Evolutionary conservation across 2,888 invertebrate species (phyloP).

Genomic region (Metellina segmentata): DNA sequence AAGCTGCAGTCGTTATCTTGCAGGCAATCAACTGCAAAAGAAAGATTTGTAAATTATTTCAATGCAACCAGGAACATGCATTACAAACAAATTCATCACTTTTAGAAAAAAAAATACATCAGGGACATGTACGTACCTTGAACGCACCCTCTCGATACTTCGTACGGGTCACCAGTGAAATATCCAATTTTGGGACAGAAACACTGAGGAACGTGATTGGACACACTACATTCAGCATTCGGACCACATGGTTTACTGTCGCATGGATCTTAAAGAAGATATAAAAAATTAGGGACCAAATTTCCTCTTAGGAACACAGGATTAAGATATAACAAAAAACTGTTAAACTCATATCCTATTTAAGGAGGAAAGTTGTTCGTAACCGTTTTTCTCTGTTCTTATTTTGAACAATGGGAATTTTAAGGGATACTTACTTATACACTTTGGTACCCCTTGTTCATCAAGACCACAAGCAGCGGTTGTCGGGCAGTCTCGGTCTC

Average conservation of each 20-base stretch:
- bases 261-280: conserved; percentile 85
- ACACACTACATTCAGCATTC: conserved; percentile 88
- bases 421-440: conserved; percentile 77
- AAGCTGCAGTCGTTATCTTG: conserved; percentile 92
- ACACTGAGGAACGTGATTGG: conserved; percentile 86
- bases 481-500: conserved; percentile 79
- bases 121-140: conserved; percentile 35
- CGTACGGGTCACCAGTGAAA: conserved; percentile 78
- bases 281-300: conserved; percentile 35
- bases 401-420: not conserved
- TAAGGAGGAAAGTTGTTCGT: too few relatives aligned
- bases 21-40: conserved; percentile 86
- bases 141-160: conserved; percentile 76
- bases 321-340: not conserved
- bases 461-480: conserved; percentile 84
- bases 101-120: not conserved
- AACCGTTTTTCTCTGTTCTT: not conserved
- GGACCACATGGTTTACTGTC: conserved; percentile 87
- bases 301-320: not conserved
- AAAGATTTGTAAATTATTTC: not conserved
- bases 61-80: not conserved
- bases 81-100: not conserved
- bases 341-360: too few relatives aligned
- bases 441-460: conserved; percentile 78
- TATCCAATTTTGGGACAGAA: conserved; percentile 76